Evolutionary conservation across 2,113 vertebrate species (phyloP).

Genomic region (Nothobranchius furzeri): DNA sequence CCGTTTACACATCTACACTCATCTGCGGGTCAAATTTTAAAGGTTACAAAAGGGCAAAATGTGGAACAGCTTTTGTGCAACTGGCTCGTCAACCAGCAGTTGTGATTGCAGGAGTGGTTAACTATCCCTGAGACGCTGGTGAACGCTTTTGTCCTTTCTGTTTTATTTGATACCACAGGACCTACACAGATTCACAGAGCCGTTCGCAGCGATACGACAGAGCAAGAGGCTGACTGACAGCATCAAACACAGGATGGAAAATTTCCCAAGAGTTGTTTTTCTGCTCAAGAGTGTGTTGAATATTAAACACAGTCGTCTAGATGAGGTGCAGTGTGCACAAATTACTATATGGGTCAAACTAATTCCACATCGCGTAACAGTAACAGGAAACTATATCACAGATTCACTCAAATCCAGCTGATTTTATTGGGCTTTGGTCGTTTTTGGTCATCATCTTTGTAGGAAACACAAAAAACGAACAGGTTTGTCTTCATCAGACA

Average conservation of each 20-base stretch:
- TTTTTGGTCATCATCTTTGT: not conserved
- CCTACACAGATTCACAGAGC: conserved; percentile 32
- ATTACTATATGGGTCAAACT: conserved; percentile 10
- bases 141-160: conserved; percentile 39
- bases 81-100: conserved; percentile 10
- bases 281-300: not conserved
- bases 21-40: conserved; percentile 41
- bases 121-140: conserved; percentile 18
- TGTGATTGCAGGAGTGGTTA: conserved; percentile 28
- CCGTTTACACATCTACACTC: conserved; percentile 32
- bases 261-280: not conserved
- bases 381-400: not conserved
- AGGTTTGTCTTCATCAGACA: not conserved
- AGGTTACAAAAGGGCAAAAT: conserved; percentile 69
- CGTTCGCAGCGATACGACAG: conserved; percentile 27
- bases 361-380: not conserved
- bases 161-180: conserved; percentile 66
- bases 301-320: conserved; percentile 5
- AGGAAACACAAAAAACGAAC: not conserved
- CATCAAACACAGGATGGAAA: conserved; percentile 22
- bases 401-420: not conserved
- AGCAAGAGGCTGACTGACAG: not conserved
- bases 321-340: conserved; percentile 6
- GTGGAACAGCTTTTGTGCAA: conserved; percentile 31
- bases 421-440: not conserved